Conservation (phyloP, 2,797 vertebrate genomes). For the Anableps anableps region DNA sequence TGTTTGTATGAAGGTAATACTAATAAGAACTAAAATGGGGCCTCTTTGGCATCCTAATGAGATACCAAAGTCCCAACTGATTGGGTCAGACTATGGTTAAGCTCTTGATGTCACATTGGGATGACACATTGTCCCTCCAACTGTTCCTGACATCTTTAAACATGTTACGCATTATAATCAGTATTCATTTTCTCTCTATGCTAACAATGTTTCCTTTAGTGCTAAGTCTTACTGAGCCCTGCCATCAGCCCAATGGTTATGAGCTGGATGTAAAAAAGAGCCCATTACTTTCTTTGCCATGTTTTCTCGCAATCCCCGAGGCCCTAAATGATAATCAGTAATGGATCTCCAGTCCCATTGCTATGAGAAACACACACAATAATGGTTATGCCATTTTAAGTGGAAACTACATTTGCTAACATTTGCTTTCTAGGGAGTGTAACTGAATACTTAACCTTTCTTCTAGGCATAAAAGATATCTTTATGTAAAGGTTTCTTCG, state of each 20-base stretch:
- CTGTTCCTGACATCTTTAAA: not conserved
- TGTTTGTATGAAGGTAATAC: not conserved
- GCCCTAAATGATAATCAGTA: conserved; percentile 65
- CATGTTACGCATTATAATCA: not conserved
- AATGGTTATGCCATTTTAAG: conserved; percentile 2
- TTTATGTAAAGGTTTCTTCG: not conserved
- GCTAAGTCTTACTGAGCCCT: not conserved
- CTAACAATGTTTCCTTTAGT: not conserved
- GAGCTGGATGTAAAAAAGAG: conserved; percentile 54
- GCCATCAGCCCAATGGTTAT: not conserved
- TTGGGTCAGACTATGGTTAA: not conserved
- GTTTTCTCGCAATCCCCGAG: conserved; percentile 58
- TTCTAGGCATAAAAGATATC: not conserved
- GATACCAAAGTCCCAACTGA: not conserved
- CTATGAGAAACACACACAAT: conserved; percentile 26
- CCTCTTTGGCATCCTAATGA: not conserved
- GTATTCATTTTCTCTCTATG: not conserved
- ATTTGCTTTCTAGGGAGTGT: conserved; percentile 10
- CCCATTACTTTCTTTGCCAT: conserved; percentile 48
- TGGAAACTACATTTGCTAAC: conserved; percentile 19
- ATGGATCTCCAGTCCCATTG: conserved; percentile 59
- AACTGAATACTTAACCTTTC: not conserved
- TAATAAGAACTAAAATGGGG: not conserved
- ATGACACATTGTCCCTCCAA: not conserved
- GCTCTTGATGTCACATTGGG: not conserved